phyloP scores from a whole-genome alignment of 1,140 invertebrate species.

The Araneus ventricosus region DNA sequence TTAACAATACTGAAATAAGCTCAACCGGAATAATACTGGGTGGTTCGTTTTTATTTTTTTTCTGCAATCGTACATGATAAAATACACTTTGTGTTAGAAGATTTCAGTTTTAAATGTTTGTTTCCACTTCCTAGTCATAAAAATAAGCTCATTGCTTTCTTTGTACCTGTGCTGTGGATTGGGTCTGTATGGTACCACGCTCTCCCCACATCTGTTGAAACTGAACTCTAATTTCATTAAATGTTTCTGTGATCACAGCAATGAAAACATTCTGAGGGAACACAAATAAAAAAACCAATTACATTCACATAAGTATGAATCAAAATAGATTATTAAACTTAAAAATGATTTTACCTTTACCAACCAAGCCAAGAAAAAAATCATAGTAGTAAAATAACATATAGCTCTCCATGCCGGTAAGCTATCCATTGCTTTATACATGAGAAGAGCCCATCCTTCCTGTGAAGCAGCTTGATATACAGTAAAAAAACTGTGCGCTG shows the following conservation, averaged over 20 bases:
- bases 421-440: conserved; percentile 99
- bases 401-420: conserved; percentile 97
- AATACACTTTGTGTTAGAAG: neutral
- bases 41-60: no score
- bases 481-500: conserved; percentile 98
- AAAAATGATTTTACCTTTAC: conserved; percentile 86
- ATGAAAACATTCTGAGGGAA: conserved; percentile 95
- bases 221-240: conserved; percentile 99
- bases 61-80: neutral
- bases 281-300: neutral
- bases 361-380: conserved; percentile 99
- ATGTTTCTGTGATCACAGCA: conserved; percentile 99
- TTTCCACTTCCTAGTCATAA: no score
- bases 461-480: conserved; percentile 99
- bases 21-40: neutral
- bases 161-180: conserved; percentile 88
- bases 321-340: neutral
- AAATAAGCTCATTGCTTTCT: no score
- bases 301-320: neutral
- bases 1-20: no score
- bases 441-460: conserved; percentile 99
- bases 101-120: no score
- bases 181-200: conserved; percentile 89
- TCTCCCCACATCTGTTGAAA: conserved; percentile 99
- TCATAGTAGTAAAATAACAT: conserved; percentile 99